Percentiles rank a stretch among this genome's conserved stretches.
Conservation (phyloP, 2,797 vertebrate species). For the Chromis chromis region DNA sequence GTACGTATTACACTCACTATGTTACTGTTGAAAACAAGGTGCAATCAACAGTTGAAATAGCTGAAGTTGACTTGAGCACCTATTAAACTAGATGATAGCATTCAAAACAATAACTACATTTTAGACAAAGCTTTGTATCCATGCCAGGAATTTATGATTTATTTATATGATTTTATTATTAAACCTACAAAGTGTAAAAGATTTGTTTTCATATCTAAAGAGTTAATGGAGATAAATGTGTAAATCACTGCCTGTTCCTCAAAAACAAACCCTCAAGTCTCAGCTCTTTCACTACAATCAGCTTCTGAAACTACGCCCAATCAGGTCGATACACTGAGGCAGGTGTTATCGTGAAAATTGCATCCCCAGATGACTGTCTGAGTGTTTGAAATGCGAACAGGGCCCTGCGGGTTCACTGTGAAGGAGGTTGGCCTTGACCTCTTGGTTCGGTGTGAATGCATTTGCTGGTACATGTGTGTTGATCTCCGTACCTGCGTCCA, state of each 20-base stretch:
- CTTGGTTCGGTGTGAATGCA: conserved; percentile 1
- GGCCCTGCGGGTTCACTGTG: conserved; percentile 38
- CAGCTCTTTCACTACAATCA: background rate
- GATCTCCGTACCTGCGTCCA: conserved; percentile 8
- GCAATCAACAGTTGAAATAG: conserved; percentile 21
- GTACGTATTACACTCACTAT: background rate
- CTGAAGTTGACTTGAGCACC: conserved; percentile 34
- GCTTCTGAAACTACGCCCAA: background rate
- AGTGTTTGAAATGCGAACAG: conserved; percentile 43
- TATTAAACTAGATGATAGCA: conserved; percentile 12
- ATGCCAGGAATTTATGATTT: background rate
- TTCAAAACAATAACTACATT: background rate
- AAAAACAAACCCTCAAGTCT: background rate
- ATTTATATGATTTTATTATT: too few relatives aligned
- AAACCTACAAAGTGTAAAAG: background rate
- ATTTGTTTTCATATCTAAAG: background rate
- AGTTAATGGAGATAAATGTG: background rate
- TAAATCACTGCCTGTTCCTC: conserved; percentile 3
- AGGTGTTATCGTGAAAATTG: conserved; percentile 59
- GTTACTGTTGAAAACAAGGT: conserved; percentile 8
- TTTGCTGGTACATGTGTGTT: conserved; percentile 18
- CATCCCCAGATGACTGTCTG: conserved; percentile 50
- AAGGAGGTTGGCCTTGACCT: conserved; percentile 15
- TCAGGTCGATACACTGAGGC: conserved; percentile 35
- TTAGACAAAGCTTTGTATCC: background rate